phyloP scores from a whole-genome alignment of 2,113 vertebrate genomes.

The Menura novaehollandiae region DNA sequence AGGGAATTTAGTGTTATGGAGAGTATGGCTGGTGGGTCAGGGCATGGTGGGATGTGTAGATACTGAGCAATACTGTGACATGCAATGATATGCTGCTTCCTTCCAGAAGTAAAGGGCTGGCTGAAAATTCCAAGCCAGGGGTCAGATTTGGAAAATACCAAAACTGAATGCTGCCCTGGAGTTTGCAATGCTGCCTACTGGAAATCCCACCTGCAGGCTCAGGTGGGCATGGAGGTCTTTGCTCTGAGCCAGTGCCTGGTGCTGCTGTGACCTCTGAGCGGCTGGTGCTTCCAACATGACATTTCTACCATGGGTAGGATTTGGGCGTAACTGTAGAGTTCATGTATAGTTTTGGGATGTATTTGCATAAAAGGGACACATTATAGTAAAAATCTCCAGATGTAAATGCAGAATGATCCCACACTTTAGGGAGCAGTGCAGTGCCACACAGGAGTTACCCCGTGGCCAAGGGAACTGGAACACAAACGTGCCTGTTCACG shows the following conservation, averaged over 20 bases:
- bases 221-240: background rate
- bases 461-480: background rate
- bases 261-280: background rate
- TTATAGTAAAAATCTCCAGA: background rate
- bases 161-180: background rate
- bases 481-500: background rate
- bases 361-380: background rate
- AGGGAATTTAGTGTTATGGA: background rate
- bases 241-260: background rate
- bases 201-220: background rate
- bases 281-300: background rate
- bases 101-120: background rate
- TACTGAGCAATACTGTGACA: background rate
- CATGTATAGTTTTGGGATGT: background rate
- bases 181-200: background rate
- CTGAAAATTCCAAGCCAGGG: background rate
- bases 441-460: background rate
- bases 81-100: background rate
- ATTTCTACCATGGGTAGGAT: background rate
- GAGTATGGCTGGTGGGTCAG: background rate
- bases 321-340: background rate
- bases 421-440: background rate
- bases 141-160: background rate
- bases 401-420: background rate
- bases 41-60: background rate